Percentiles rank a stretch among this genome's conserved stretches.
These are phyloP conservation scores for Drosophila yooni DNA, from an alignment of 2,888 invertebrate genomes.

Conservation along the genomic window DNA sequence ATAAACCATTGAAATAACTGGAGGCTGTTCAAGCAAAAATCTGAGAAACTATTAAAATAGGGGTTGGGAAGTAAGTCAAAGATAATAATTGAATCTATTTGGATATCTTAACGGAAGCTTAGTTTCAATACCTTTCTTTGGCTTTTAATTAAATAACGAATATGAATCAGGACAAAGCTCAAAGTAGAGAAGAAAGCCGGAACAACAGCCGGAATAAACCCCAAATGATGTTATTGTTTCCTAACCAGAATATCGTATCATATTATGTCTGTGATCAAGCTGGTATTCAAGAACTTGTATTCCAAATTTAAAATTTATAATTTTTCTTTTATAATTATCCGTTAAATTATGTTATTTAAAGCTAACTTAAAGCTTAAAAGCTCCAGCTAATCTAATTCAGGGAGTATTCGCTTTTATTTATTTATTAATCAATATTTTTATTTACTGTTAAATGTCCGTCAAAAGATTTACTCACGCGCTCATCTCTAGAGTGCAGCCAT, in stretches of 20 bases:
- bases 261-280: too few relatives aligned
- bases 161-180: not conserved
- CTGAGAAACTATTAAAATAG: not conserved
- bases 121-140: too few relatives aligned
- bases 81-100: too few relatives aligned
- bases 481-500: conserved; percentile 26
- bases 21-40: not conserved
- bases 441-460: not conserved
- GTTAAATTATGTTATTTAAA: not conserved
- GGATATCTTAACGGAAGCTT: too few relatives aligned
- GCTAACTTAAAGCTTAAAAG: not conserved
- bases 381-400: too few relatives aligned
- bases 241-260: too few relatives aligned
- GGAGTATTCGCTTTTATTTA: not conserved
- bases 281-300: too few relatives aligned
- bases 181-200: too few relatives aligned
- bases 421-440: not conserved
- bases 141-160: not conserved
- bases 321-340: fast-evolving
- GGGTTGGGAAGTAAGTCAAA: not conserved
- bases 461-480: conserved; percentile 10
- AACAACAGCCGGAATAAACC: too few relatives aligned
- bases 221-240: too few relatives aligned
- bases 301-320: too few relatives aligned
- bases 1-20: not conserved